Evolutionary conservation across 2,888 invertebrate genomes (phyloP), one percentile per base, ranked within the genome.

Genomic region (Pediacus dermestoides): DNA sequence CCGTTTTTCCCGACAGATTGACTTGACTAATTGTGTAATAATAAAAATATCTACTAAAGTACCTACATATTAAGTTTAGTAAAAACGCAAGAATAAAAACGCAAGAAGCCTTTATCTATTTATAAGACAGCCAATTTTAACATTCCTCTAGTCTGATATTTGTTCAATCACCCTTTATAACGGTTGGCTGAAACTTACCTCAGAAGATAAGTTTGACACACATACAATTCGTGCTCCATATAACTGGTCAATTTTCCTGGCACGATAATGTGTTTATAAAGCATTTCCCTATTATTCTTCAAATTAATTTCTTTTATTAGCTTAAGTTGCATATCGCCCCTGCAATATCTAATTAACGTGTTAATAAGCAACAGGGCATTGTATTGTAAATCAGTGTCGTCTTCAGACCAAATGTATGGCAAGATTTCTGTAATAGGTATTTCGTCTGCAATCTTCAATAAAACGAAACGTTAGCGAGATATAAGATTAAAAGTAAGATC

Each of bases 201-300:
- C 18, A 68, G 46, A 15, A 67, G 44, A 34, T 58, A 60, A 0
- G 66, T 64, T 42, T 68, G 67, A 39, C 63, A 57, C 26, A 66
- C 57, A 38, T 65, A 67, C 8, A 68, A 42, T 44, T 67, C 64
- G 34, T 61, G 64, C 12, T 64, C 63, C 49, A 64, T 63, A 14
- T 50, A 50, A 25, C 47, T 54, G 12, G 57, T 55, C 9, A 58
- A 36, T 21, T 48, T 45, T 3, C 48, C 49, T n/a, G 34, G 27
- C 7, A 37, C 32, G 6, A 61, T 61, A 6, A 62, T 50, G 27
- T 49, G 25, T 21, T 52, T 48, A 23, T 56, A 61, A 46, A 54
- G 57, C 33, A 39, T 42, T 43, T 60, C 53, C 37, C 58, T 42
- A 37, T 50, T 56, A 16, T 46, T 40, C 16, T 39, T 58, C 26